These are phyloP conservation scores for Nineta flava DNA, from an alignment of 2,888 invertebrate genomes.

Conservation along the genomic window DNA sequence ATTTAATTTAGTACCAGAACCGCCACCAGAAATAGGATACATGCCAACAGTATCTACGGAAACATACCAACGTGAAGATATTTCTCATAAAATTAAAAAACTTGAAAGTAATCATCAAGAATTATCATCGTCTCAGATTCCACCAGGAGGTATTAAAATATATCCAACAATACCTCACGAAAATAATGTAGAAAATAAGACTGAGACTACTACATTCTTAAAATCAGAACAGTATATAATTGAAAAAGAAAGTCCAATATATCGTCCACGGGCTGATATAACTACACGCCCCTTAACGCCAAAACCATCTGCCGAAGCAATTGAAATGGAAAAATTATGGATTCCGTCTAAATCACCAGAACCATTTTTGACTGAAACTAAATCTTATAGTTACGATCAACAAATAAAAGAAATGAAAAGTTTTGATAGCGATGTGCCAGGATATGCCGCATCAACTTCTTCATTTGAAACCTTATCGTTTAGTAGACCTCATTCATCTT, in stretches of 20 bases:
- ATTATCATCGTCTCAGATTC: slow-evolving; percentile 32
- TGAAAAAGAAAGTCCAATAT: slow-evolving; percentile 18
- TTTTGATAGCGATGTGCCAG: slow-evolving; percentile 7
- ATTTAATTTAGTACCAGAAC: slow-evolving; percentile 43
- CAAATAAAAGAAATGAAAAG: slow-evolving; percentile 18
- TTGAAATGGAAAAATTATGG: slow-evolving; percentile 55
- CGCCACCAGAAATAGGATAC: slow-evolving; percentile 54
- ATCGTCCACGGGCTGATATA: slow-evolving; percentile 23
- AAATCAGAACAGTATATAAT: slow-evolving; percentile 13
- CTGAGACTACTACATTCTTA: slow-evolving; percentile 8
- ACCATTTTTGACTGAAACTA: slow-evolving; percentile 14
- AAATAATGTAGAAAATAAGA: slow-evolving; percentile 9
- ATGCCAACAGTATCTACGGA: slow-evolving; percentile 32
- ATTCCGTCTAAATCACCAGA: slow-evolving; percentile 23
- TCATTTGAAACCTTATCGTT: slow-evolving; percentile 3
- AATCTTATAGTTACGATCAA: slow-evolving; percentile 25
- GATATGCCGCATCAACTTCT: slow-evolving; percentile 7
- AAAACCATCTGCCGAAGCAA: slow-evolving; percentile 43
- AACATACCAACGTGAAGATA: slow-evolving; percentile 31
- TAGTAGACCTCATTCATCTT: slow-evolving; percentile 8
- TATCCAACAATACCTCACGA: slow-evolving; percentile 24
- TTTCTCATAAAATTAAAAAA: slow-evolving; percentile 40
- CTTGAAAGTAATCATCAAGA: slow-evolving; percentile 40
- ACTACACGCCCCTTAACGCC: slow-evolving; percentile 28
- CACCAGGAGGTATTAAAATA: slow-evolving; percentile 39